Evolutionary conservation across 2,797 vertebrate species (phyloP), one percentile per base, ranked within the genome.

Genomic region (Danio aesculapii): DNA sequence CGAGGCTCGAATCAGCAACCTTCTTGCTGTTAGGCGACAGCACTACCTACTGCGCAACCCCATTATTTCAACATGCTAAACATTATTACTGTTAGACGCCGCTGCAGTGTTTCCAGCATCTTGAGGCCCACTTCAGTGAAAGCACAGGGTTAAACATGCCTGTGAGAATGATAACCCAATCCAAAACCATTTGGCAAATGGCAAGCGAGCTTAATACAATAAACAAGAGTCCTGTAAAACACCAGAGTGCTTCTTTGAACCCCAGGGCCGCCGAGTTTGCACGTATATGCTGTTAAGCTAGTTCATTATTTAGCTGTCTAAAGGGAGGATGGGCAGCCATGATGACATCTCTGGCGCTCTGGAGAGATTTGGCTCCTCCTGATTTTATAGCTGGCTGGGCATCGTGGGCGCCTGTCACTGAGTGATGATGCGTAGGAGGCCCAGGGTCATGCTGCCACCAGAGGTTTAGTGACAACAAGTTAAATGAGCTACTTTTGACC

Each of bases 231-330:
- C 69, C 74, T 75, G 58, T 53, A 64, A 81, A 79, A 67, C 71
- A 83, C 57, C 53, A 73, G 66, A 57, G 78, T 47, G 53, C 81
- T 75, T 44, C 57, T 75, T 44, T 71, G 58, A 79, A 82, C 62
- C 43, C 39, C 53, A 39, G 30, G 61, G 59, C 41, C 30, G 52
- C 71, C 47, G 41, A 44, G 58, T 79, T 81, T 81, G 68, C 81
- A 78, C 46, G 52, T 68, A 76, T 79, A 69, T 8, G 44, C 80
- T 80, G 39, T 74, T 75, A 78, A 83, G 68, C 75, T 72, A 64
- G 80, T 84, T 75, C 83, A 87, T 86, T 87, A 85, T 84, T 85
- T 81, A 82, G 75, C 74, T 69, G 78, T 75, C 80, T 80, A 77
- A 58, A 73, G 55, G 53, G 82, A 61, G 59, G 11, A 41, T 49